These are phyloP conservation scores for Drosophila recens DNA, from an alignment of 2,888 invertebrate genomes.

Conservation along the genomic window DNA sequence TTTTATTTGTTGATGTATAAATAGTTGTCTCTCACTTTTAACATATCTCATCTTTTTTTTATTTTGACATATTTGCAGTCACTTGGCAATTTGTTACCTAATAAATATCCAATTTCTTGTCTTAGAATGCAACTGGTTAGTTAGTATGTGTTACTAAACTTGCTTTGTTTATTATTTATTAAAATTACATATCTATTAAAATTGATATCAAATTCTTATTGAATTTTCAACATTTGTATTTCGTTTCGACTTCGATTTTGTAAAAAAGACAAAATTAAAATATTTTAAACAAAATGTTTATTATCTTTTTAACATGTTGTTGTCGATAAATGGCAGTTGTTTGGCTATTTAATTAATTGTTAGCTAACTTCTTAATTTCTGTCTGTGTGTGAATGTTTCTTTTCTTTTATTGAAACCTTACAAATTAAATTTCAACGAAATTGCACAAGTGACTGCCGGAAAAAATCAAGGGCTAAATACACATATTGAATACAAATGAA, in stretches of 20 bases:
- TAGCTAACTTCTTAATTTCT: slow-evolving; percentile 33
- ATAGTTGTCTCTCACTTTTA: slow-evolving; percentile 62
- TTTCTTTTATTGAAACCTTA: slow-evolving; percentile 71
- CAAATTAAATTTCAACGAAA: slow-evolving; percentile 58
- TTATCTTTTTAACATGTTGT: slow-evolving; percentile 1
- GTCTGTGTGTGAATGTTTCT: slow-evolving; percentile 9
- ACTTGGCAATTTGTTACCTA: slow-evolving; percentile 73
- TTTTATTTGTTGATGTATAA: slow-evolving; percentile 48
- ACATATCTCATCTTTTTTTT: slow-evolving; percentile 35
- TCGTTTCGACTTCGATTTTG: slow-evolving; percentile 33
- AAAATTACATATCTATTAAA: slow-evolving; percentile 70
- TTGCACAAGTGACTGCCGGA: slow-evolving; percentile 75
- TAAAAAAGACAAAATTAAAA: slow-evolving; percentile 37
- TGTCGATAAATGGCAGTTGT: slow-evolving; percentile 75
- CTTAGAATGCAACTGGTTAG: slow-evolving; percentile 39
- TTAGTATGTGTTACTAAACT: slow-evolving; percentile 36
- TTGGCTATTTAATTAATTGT: slow-evolving; percentile 68
- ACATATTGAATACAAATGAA: slow-evolving; percentile 10
- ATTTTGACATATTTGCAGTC: slow-evolving; percentile 65
- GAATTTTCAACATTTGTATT: slow-evolving; percentile 8
- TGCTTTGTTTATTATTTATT: slow-evolving; percentile 27
- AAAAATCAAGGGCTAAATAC: slow-evolving; percentile 23
- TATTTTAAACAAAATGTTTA: slow-evolving; percentile 38
- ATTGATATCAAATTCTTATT: slow-evolving; percentile 40
- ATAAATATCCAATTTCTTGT: slow-evolving; percentile 54